phyloP scores from a whole-genome alignment of 2,888 invertebrate genomes.

The Enchytraeus crypticus region DNA sequence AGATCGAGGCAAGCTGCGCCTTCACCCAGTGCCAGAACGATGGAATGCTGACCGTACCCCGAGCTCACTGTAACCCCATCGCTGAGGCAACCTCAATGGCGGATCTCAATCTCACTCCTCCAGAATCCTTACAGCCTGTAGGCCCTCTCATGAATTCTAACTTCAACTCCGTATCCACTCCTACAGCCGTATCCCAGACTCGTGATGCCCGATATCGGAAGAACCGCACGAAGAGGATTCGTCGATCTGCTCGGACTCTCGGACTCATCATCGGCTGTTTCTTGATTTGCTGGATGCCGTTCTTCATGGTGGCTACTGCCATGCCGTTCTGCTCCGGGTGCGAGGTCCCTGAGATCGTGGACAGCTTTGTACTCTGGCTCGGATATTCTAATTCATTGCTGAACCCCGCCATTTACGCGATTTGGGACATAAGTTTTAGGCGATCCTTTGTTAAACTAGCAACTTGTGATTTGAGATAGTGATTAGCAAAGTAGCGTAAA shows the following conservation, averaged over 20 bases:
- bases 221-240: slow-evolving; percentile 11
- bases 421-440: slow-evolving; percentile 29
- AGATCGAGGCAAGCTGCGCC: not conserved
- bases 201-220: not conserved
- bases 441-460: slow-evolving; percentile 21
- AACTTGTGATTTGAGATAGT: slow-evolving; percentile 22
- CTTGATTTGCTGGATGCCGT: slow-evolving; percentile 48
- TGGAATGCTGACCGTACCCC: not conserved
- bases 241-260: slow-evolving; percentile 26
- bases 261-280: slow-evolving; percentile 37
- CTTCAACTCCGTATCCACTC: too few relatives aligned
- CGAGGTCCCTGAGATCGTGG: slow-evolving; percentile 20
- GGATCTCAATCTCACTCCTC: not conserved
- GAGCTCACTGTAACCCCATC: not conserved
- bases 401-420: slow-evolving; percentile 29
- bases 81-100: not conserved
- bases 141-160: not conserved
- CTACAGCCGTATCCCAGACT: not conserved
- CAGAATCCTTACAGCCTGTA: not conserved
- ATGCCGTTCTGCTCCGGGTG: slow-evolving; percentile 29
- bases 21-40: not conserved
- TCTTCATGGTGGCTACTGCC: slow-evolving; percentile 44
- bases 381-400: slow-evolving; percentile 44
- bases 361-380: slow-evolving; percentile 45
- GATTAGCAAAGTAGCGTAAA: too few relatives aligned